Conservation (phyloP, 2,113 vertebrate species). For the Brachypodius melanocephalos region DNA sequence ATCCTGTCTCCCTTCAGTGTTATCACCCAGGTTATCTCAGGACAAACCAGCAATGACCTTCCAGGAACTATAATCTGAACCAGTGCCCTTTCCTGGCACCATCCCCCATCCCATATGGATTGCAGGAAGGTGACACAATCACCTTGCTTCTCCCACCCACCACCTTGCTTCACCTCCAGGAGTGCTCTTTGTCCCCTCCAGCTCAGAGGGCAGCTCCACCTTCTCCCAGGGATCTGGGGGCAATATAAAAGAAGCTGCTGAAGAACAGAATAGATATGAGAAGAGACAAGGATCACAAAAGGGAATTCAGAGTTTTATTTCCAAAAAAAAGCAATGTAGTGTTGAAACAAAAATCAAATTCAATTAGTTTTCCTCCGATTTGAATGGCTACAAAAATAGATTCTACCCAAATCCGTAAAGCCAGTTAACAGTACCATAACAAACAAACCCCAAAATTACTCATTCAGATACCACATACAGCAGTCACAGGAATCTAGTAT, state of each 20-base stretch:
- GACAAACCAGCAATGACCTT: not conserved
- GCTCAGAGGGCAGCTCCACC: not conserved
- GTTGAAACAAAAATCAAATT: constrained; percentile 48
- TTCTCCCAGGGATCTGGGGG: not conserved
- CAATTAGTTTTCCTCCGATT: constrained; percentile 42
- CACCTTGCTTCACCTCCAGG: not conserved
- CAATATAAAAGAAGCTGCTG: not conserved
- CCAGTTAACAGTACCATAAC: constrained; percentile 30
- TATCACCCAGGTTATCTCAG: not conserved
- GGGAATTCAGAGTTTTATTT: constrained; percentile 57
- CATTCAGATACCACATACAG: constrained; percentile 71
- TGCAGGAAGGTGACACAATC: not conserved
- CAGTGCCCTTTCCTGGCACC: not conserved
- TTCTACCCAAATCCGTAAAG: constrained; percentile 43
- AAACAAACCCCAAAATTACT: constrained; percentile 6
- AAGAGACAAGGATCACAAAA: constrained; percentile 39
- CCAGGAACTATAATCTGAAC: not conserved
- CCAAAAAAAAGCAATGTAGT: constrained; percentile 2
- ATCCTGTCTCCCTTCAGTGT: not conserved
- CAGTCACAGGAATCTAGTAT: constrained; percentile 79
- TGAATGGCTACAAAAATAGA: constrained; percentile 45
- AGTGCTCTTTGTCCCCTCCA: not conserved
- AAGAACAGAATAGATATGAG: not conserved
- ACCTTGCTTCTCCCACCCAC: not conserved
- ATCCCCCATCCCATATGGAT: not conserved